phyloP scores from a whole-genome alignment of 2,113 vertebrate species.

The Ciconia boyciana region DNA sequence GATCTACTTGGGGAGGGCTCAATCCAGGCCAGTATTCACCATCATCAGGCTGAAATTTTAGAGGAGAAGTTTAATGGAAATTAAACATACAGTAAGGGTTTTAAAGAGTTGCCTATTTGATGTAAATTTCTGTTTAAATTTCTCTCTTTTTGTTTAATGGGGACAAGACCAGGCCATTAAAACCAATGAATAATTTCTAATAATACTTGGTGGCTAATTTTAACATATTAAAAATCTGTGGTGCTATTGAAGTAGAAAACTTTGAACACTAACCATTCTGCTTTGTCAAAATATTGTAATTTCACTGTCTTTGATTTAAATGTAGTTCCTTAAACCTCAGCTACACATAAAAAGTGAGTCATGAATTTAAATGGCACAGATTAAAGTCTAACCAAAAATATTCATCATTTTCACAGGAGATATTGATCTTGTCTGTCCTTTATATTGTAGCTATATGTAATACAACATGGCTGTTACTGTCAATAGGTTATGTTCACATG shows the following conservation, averaged over 20 bases:
- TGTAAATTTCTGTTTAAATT: not conserved
- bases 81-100: not conserved
- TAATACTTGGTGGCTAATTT: slow-evolving; percentile 13
- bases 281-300: slow-evolving; percentile 61
- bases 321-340: slow-evolving; percentile 22
- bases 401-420: not conserved
- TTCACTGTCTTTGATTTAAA: slow-evolving; percentile 34
- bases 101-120: not conserved
- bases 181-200: not conserved
- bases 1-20: not conserved
- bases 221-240: not conserved
- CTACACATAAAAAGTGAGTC: slow-evolving; percentile 17
- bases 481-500: not conserved
- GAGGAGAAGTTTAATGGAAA: not conserved
- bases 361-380: slow-evolving; percentile 34
- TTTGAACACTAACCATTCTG: slow-evolving; percentile 16
- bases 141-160: not conserved
- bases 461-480: not conserved
- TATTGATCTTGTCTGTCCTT: not conserved
- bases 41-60: not conserved
- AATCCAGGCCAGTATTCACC: not conserved
- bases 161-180: not conserved
- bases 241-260: not conserved
- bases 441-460: not conserved
- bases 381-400: slow-evolving; percentile 25